Evolutionary conservation across 2,113 vertebrate species (phyloP).

Genomic region (Gymnorhina tibicen): DNA sequence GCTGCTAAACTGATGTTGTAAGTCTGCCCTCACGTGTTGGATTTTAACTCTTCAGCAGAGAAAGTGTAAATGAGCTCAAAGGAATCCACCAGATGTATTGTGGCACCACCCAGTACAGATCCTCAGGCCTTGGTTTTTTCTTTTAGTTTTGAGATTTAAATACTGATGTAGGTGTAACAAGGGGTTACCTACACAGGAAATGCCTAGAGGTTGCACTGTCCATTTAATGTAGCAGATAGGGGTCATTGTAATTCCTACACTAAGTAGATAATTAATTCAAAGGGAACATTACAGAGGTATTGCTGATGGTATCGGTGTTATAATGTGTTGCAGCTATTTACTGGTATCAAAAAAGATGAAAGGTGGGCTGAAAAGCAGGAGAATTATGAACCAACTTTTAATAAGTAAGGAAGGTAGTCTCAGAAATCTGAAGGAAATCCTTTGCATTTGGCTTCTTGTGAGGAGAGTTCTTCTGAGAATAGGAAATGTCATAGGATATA

Average conservation of each 20-base stretch:
- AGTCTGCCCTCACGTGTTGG: conserved; percentile 59
- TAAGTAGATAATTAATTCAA: not conserved
- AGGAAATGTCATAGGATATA: not conserved
- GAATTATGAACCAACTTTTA: not conserved
- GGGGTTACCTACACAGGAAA: not conserved
- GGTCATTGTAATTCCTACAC: not conserved
- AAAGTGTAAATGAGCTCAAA: not conserved
- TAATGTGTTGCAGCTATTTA: not conserved
- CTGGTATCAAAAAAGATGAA: not conserved
- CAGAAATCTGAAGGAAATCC: not conserved
- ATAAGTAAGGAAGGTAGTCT: not conserved
- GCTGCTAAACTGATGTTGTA: conserved; percentile 3
- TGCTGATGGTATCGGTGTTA: not conserved
- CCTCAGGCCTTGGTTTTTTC: not conserved
- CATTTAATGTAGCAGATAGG: not conserved
- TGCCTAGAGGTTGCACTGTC: not conserved
- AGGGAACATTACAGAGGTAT: not conserved
- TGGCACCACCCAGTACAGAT: not conserved
- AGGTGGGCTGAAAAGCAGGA: not conserved
- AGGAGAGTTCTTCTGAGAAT: not conserved
- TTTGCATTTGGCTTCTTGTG: not conserved
- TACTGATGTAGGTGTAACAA: not conserved
- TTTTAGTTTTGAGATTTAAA: not conserved
- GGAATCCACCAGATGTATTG: not conserved
- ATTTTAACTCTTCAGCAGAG: conserved; percentile 20